Evolutionary conservation across 2,797 vertebrate species (phyloP).

Genomic region (Chaetophractus vellerosus): DNA sequence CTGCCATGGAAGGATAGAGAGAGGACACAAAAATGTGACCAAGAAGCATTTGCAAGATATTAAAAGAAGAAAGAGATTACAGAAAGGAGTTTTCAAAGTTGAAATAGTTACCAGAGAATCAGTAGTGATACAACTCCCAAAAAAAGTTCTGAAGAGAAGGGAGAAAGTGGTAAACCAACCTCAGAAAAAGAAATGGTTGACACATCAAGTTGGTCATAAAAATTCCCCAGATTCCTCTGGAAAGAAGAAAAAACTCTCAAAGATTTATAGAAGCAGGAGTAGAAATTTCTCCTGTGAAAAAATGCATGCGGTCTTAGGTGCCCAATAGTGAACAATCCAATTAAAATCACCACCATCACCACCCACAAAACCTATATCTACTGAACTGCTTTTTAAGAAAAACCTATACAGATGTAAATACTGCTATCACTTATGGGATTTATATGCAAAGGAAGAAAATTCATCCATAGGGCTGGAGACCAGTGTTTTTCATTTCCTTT

Average conservation of each 20-base stretch:
- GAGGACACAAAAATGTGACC: not conserved
- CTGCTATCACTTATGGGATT: not conserved
- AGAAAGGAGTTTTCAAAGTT: slow-evolving; percentile 8
- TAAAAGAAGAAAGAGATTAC: slow-evolving; percentile 9
- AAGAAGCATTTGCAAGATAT: slow-evolving; percentile 20
- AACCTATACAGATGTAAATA: not conserved
- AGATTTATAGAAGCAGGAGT: not conserved
- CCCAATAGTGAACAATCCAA: not conserved
- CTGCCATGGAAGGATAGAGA: not conserved
- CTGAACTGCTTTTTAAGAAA: slow-evolving; percentile 5
- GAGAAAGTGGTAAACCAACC: not conserved
- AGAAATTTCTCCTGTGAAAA: not conserved
- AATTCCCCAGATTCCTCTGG: not conserved
- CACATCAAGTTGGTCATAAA: not conserved
- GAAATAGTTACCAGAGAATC: not conserved
- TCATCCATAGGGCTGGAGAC: not conserved
- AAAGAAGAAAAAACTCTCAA: not conserved
- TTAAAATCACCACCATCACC: slow-evolving; percentile 23
- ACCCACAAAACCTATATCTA: not conserved
- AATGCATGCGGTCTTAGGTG: not conserved
- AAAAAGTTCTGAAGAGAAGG: not conserved
- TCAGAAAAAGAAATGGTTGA: slow-evolving; percentile 1
- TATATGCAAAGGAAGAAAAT: slow-evolving; percentile 54
- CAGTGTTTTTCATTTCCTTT: not conserved
- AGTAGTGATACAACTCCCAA: not conserved